Conservation (phyloP, 2,113 vertebrate species). For the Nannobrachium achirus region DNA sequence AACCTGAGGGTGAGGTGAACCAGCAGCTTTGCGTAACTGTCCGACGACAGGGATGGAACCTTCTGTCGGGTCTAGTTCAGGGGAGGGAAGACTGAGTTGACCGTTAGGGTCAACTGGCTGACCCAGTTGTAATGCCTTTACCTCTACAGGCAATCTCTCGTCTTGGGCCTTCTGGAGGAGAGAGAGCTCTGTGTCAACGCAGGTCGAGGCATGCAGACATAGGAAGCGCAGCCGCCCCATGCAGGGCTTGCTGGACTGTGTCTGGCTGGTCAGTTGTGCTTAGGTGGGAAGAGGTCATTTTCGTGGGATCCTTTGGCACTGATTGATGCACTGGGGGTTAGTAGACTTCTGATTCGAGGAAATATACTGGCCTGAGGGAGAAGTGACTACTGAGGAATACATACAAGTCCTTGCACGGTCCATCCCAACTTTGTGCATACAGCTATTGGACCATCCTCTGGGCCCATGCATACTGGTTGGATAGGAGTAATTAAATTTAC, state of each 20-base stretch:
- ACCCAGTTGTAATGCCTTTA: background rate
- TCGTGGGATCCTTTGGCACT: background rate
- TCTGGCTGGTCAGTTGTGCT: background rate
- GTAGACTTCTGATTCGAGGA: no score
- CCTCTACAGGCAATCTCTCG: conserved; percentile 3
- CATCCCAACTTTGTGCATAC: no score
- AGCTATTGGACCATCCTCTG: no score
- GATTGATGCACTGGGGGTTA: background rate
- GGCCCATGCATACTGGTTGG: no score
- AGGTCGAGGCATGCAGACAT: conserved; percentile 16
- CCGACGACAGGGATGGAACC: conserved; percentile 5
- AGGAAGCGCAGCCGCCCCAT: conserved; percentile 2
- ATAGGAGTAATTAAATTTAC: no score
- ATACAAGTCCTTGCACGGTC: no score
- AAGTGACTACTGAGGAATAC: no score
- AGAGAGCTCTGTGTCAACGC: background rate
- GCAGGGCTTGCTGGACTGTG: background rate
- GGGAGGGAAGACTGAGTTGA: conserved; percentile 9
- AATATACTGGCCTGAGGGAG: no score
- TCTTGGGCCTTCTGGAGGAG: background rate
- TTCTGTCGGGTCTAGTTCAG: conserved; percentile 3
- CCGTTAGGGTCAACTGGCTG: background rate
- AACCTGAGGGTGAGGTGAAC: conserved; percentile 2
- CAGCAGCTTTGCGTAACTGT: background rate
- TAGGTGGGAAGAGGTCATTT: background rate